Evolutionary conservation across 2,113 vertebrate genomes (phyloP), one percentile per base, ranked within the genome.

Genomic region (Herpetotheres cachinnans): DNA sequence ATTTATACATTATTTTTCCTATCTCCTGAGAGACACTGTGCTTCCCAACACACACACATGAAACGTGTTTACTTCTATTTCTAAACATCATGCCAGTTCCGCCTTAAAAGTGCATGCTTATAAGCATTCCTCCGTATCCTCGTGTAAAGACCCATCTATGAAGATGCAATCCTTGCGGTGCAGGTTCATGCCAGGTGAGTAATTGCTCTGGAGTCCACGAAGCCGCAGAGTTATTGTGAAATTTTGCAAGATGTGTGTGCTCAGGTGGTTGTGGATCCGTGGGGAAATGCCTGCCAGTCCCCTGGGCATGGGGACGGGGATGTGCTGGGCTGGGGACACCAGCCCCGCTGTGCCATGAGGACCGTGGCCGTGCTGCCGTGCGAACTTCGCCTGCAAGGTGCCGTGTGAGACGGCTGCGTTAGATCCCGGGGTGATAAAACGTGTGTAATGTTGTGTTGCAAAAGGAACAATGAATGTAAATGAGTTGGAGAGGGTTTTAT

Each of bases 1-100:
- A 95, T 94, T 96, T 96, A 94, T 42, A 86, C 58, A 46, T 96
- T 93, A 90, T 94, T 95, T 94, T 77, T 61, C 85, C 88, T 24
- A 30, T 91, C 93, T 96, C 95, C 96, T 73, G 88, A 90, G 96
- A 80, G 93, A 80, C 62, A 0, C 85, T 4, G 40, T 6, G 21
- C 77, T 80, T 79, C 93, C 94, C 81, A 38, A 5, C 49, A 19
- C 36, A 26, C 52, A 2, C 79, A 38, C 67, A 40, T 71, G 12
- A 25, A 27, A 24, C 8, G 36, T 10, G 1, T 71, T 30, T 56
- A 5, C 70, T 86, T 24, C 89, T 55, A 8, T 27, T 9, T 50
- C 73, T 32, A 4, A 38, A 76, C 52, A 79, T 17, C 58, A 5
- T 16, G 21, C n/a, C 83, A 3, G 49, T 9, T 32, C 94, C 91